A percentile compares a stretch with the other conserved stretches of the same genome.
phyloP scores from a whole-genome alignment of 2,888 invertebrate genomes.

The Ephialtes manifestator region DNA sequence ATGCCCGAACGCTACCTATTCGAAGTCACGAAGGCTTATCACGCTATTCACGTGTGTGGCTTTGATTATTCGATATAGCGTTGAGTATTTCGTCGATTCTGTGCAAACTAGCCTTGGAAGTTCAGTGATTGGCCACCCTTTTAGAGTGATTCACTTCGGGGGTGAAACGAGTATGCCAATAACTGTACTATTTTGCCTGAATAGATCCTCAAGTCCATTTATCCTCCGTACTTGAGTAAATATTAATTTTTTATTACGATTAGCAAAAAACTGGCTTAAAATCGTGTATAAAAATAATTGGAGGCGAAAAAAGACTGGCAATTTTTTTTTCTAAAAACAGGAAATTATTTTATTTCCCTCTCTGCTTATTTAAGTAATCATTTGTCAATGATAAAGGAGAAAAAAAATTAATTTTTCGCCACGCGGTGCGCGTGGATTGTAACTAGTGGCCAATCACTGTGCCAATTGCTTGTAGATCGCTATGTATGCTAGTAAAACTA shows the following conservation, averaged over 20 bases:
- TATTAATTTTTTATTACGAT: too few relatives aligned
- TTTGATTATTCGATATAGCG: constrained; percentile 7
- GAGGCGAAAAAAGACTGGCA: too few relatives aligned
- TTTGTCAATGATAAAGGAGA: too few relatives aligned
- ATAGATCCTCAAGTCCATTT: too few relatives aligned
- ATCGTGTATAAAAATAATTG: too few relatives aligned
- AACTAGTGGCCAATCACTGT: background rate
- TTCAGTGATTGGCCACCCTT: constrained; percentile 6
- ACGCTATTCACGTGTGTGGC: constrained; percentile 42
- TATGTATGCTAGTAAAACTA: background rate
- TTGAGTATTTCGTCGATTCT: background rate
- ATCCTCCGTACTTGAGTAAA: too few relatives aligned
- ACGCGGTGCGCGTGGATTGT: background rate
- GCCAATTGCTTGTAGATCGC: background rate
- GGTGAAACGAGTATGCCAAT: background rate
- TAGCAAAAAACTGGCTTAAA: too few relatives aligned
- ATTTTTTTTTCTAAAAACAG: too few relatives aligned
- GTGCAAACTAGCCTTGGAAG: background rate
- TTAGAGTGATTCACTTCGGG: background rate
- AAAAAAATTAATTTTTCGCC: background rate
- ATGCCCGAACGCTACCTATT: constrained; percentile 20
- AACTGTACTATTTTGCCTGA: background rate
- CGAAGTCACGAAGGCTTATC: constrained; percentile 55
- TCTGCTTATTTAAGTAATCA: too few relatives aligned
- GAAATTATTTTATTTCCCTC: too few relatives aligned